These are phyloP conservation scores for Epinephelus moara DNA, from an alignment of 2,113 vertebrate genomes.

Conservation along the genomic window DNA sequence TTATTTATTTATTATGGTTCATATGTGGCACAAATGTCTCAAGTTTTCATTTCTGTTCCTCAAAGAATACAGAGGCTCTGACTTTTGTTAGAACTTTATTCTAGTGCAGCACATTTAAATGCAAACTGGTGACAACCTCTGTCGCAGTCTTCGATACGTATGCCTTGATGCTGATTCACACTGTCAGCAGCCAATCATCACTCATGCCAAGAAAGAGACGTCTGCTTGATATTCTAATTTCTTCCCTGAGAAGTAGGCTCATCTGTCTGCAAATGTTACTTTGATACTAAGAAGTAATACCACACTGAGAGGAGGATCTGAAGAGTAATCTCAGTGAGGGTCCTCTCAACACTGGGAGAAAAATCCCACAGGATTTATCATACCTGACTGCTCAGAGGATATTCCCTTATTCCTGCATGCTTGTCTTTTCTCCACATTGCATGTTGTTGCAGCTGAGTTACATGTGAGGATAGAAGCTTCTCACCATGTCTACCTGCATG, in stretches of 20 bases:
- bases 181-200: slow-evolving; percentile 9
- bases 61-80: background rate
- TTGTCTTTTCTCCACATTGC: slow-evolving; percentile 11
- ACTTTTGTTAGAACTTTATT: slow-evolving; percentile 14
- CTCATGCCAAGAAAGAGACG: background rate
- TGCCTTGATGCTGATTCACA: slow-evolving; percentile 13
- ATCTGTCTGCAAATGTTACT: background rate
- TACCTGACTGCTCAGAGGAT: slow-evolving; percentile 15
- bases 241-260: background rate
- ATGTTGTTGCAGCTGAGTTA: slow-evolving; percentile 9
- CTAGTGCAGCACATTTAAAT: slow-evolving; percentile 12
- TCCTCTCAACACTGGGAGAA: background rate
- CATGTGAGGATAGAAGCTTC: background rate
- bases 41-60: background rate
- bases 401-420: slow-evolving; percentile 8
- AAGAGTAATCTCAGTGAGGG: slow-evolving; percentile 8
- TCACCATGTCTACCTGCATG: background rate
- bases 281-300: slow-evolving; percentile 8
- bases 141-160: background rate
- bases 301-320: slow-evolving; percentile 18
- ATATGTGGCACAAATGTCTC: slow-evolving; percentile 53
- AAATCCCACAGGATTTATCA: slow-evolving; percentile 25
- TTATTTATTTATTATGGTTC: background rate
- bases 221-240: background rate
- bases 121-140: slow-evolving; percentile 5